phyloP scores from a whole-genome alignment of 1,140 invertebrate species.

The Cephus cinctus region DNA sequence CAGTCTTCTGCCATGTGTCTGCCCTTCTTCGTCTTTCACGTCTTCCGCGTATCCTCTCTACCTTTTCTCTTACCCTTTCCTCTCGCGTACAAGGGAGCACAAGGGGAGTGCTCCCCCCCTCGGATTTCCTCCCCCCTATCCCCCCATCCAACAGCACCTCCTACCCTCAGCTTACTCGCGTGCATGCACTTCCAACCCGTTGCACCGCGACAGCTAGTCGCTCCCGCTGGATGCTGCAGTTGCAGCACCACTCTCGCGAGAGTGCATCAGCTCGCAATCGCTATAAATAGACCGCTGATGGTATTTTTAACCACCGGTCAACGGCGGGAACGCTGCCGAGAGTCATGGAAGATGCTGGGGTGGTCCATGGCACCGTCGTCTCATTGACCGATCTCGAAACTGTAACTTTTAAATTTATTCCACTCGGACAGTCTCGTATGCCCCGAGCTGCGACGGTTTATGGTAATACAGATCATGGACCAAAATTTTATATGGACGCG shows the following conservation, averaged over 20 bases:
- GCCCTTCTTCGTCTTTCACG: constrained; percentile 12
- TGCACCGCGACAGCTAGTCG: background rate
- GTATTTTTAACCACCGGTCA: background rate
- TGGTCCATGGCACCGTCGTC: too few relatives aligned
- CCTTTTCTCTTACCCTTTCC: background rate
- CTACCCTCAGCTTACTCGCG: constrained; percentile 11
- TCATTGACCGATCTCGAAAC: too few relatives aligned
- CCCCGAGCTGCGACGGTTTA: too few relatives aligned
- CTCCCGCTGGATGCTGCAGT: background rate
- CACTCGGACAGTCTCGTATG: too few relatives aligned
- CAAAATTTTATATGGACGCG: too few relatives aligned
- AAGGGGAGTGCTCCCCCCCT: background rate
- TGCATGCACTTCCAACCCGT: too few relatives aligned
- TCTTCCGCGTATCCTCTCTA: constrained; percentile 6
- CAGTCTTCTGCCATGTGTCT: background rate
- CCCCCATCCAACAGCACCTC: background rate
- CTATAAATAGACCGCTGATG: background rate
- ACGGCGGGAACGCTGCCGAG: too few relatives aligned
- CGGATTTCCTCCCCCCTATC: background rate
- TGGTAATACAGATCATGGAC: too few relatives aligned
- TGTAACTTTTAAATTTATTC: too few relatives aligned
- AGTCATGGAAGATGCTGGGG: too few relatives aligned
- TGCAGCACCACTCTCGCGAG: background rate
- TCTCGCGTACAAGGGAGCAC: background rate
- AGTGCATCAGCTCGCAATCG: background rate